Conservation (phyloP, 2,797 vertebrate genomes). For the Hylomyscus alleni region DNA sequence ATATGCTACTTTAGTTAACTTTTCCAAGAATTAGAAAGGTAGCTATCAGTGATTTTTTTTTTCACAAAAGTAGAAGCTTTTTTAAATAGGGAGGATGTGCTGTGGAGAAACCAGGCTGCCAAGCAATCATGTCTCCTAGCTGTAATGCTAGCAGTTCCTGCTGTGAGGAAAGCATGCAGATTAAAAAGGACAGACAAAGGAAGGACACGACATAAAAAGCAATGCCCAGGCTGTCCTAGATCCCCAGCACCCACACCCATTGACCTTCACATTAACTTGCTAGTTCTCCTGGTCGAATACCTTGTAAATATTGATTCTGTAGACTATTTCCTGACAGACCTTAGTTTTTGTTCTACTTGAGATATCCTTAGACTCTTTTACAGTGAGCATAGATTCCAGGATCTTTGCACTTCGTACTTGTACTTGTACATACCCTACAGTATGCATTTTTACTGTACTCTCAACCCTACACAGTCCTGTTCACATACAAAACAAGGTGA, state of each 20-base stretch:
- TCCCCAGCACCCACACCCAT: neutral
- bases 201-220: neutral
- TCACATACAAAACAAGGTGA: neutral
- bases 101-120: neutral
- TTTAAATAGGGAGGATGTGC: neutral
- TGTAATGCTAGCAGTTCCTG: neutral
- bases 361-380: neutral
- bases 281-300: neutral
- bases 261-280: neutral
- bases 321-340: neutral
- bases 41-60: neutral
- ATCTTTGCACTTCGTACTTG: neutral
- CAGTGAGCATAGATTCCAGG: neutral
- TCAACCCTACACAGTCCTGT: neutral
- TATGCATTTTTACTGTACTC: rapidly evolving
- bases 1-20: neutral
- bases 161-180: neutral
- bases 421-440: neutral
- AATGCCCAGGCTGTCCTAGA: neutral
- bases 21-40: neutral
- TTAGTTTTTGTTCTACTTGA: neutral
- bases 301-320: neutral
- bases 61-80: neutral
- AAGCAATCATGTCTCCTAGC: neutral
- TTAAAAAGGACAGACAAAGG: neutral